phyloP scores from a whole-genome alignment of 2,113 vertebrate genomes.

The Lanius ludovicianus region DNA sequence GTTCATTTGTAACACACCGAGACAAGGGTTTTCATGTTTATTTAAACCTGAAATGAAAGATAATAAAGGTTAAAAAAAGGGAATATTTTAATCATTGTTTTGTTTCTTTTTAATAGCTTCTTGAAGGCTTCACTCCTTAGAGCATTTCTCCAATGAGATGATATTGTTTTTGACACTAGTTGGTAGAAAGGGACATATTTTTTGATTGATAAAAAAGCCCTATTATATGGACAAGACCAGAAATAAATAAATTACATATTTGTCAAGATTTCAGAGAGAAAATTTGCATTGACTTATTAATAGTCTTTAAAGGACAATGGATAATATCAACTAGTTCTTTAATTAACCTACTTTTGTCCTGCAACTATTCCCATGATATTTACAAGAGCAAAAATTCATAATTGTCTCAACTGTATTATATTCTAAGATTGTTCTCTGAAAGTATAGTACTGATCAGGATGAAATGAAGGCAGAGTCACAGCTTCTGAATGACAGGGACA shows the following conservation, averaged over 20 bases:
- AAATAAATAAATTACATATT: background rate
- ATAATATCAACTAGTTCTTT: background rate
- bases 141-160: background rate
- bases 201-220: background rate
- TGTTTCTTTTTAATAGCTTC: background rate
- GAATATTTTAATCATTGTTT: background rate
- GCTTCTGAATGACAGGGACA: background rate
- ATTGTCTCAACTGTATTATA: background rate
- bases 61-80: background rate
- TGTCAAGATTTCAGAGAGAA: background rate
- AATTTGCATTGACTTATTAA: background rate
- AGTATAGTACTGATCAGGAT: background rate
- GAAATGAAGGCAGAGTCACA: background rate
- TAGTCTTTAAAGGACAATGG: background rate
- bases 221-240: background rate
- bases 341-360: slow-evolving; percentile 17
- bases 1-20: background rate
- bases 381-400: background rate
- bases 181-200: background rate
- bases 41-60: background rate
- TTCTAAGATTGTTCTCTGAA: background rate
- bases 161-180: background rate
- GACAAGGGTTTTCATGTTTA: background rate
- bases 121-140: background rate
- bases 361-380: background rate